Evolutionary conservation across 2,113 vertebrate species (phyloP).

Genomic region (Lophotis ruficrista): DNA sequence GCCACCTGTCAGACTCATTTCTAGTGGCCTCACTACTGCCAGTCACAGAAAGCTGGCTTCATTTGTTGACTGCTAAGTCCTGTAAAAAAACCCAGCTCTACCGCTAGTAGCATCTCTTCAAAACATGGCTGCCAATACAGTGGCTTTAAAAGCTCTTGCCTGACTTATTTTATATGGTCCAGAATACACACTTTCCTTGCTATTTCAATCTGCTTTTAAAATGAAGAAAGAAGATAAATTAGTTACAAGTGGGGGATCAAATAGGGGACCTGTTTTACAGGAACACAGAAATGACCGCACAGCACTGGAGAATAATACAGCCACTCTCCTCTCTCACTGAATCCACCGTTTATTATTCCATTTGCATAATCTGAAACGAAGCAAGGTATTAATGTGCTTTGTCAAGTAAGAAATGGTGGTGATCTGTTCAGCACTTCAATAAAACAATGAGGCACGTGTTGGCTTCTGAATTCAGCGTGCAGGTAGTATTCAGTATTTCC

Average conservation of each 20-base stretch:
- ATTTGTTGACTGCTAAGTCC: not conserved
- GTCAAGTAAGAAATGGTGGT: not conserved
- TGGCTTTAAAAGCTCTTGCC: not conserved
- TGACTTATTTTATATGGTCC: not conserved
- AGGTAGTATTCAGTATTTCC: not conserved
- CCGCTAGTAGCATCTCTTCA: not conserved
- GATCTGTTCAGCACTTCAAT: not conserved
- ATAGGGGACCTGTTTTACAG: not conserved
- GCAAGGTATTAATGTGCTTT: not conserved
- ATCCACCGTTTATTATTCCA: constrained; percentile 4
- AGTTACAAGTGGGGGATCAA: not conserved
- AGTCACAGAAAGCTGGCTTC: not conserved
- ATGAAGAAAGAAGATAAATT: not conserved
- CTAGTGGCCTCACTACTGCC: not conserved
- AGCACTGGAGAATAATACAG: not conserved
- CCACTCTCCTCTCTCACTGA: not conserved
- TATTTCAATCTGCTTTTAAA: not conserved
- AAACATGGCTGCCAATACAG: not conserved
- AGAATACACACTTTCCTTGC: not conserved
- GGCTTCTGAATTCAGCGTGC: not conserved
- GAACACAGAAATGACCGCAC: not conserved
- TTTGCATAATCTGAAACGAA: constrained; percentile 13
- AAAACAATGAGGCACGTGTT: not conserved
- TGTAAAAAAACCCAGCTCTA: not conserved
- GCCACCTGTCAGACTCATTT: not conserved